These are phyloP conservation scores for Tyrannus savana DNA, from an alignment of 2,113 vertebrate genomes.

Conservation along the genomic window DNA sequence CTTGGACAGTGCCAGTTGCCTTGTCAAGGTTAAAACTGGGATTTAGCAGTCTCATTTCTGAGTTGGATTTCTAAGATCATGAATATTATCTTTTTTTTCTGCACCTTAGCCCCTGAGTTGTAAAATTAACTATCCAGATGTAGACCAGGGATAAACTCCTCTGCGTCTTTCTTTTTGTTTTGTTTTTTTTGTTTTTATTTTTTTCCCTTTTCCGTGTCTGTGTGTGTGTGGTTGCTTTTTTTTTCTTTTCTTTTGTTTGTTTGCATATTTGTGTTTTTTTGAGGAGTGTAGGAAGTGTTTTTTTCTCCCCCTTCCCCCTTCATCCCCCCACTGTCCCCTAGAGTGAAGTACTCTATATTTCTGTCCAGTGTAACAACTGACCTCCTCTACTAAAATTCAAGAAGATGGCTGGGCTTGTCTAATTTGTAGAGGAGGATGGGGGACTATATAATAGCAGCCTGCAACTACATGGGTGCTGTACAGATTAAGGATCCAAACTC, in stretches of 20 bases:
- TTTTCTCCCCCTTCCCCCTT: no score
- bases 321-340: not conserved
- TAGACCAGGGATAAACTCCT: not conserved
- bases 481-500: not conserved
- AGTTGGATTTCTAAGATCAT: not conserved
- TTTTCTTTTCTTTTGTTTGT: not conserved
- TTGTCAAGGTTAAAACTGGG: not conserved
- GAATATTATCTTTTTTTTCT: not conserved
- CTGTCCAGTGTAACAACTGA: not conserved
- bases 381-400: not conserved
- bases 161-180: not conserved
- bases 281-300: not conserved
- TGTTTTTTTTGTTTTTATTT: not conserved
- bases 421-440: not conserved
- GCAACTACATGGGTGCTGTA: not conserved
- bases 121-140: not conserved
- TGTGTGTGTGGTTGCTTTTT: not conserved
- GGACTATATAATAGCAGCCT: not conserved
- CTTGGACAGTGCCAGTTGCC: not conserved
- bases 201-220: no score
- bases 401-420: not conserved
- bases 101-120: not conserved
- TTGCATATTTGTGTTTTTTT: not conserved
- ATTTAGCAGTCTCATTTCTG: not conserved
- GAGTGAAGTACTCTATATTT: not conserved